phyloP scores from a whole-genome alignment of 2,113 vertebrate species.

The Marmota flaviventris region DNA sequence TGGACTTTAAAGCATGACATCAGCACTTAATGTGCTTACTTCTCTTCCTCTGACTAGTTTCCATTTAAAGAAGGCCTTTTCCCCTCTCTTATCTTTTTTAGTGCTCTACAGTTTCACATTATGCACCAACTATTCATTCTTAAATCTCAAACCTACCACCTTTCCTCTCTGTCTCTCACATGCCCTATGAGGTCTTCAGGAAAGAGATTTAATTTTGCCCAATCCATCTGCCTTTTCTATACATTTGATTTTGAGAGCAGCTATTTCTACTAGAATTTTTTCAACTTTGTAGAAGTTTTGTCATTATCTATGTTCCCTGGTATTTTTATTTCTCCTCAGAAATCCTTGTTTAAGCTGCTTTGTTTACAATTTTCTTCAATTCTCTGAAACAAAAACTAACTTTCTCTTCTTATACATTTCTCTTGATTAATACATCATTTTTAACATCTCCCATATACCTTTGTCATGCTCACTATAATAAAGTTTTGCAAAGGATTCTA shows the following conservation, averaged over 20 bases:
- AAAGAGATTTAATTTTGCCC: not conserved
- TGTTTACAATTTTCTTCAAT: slow-evolving; percentile 27
- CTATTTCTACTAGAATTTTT: not conserved
- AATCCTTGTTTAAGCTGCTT: not conserved
- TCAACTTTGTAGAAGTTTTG: not conserved
- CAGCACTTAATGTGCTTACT: not conserved
- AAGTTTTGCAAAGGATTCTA: not conserved
- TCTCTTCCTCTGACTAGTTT: not conserved
- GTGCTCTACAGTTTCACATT: not conserved
- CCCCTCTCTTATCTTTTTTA: not conserved
- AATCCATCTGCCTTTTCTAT: not conserved
- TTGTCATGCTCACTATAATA: not conserved
- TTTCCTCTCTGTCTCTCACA: not conserved
- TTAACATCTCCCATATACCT: not conserved
- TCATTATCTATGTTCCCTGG: not conserved
- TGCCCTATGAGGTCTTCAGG: not conserved
- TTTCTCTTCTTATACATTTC: not conserved
- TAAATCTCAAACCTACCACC: not conserved
- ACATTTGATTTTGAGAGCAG: not conserved
- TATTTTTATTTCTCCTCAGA: slow-evolving; percentile 7
- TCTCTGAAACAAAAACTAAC: not conserved
- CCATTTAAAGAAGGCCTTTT: not conserved
- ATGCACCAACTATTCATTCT: not conserved
- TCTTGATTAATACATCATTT: slow-evolving; percentile 6
- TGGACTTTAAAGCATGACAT: not conserved